These are phyloP conservation scores for Erpobdella octoculata DNA, from an alignment of 2,888 invertebrate species.

Conservation along the genomic window DNA sequence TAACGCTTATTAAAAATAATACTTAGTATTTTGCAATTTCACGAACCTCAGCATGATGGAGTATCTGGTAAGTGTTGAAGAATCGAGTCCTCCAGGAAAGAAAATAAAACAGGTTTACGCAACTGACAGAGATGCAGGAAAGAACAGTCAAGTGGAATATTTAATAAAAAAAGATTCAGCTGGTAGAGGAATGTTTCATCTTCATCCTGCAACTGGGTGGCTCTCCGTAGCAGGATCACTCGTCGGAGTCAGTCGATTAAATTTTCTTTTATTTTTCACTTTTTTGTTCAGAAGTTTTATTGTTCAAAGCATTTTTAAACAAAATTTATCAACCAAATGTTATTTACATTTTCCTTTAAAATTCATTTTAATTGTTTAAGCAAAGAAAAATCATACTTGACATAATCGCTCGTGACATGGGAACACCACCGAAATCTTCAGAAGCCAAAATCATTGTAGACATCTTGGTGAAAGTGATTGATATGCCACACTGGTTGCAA, in stretches of 20 bases:
- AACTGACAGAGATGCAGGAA: constrained; percentile 91
- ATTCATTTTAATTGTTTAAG: constrained; percentile 31
- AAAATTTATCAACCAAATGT: too few species aligned
- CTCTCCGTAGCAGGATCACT: constrained; percentile 86
- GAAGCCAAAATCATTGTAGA: constrained; percentile 95
- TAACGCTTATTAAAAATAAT: background rate
- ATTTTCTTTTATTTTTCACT: background rate
- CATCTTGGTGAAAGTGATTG: constrained; percentile 62
- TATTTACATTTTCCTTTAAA: background rate
- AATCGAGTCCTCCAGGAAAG: constrained; percentile 41
- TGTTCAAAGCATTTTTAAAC: background rate
- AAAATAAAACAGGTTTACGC: constrained; percentile 65
- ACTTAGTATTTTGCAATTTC: background rate
- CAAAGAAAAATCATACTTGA: constrained; percentile 58
- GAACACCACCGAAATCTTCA: constrained; percentile 84
- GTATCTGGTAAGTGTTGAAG: constrained; percentile 44
- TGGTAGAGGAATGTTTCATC: constrained; percentile 66
- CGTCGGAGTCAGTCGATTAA: constrained; percentile 41
- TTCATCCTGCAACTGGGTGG: constrained; percentile 93
- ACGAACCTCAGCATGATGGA: constrained; percentile 40
- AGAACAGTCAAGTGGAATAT: constrained; percentile 64
- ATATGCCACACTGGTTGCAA: constrained; percentile 39
- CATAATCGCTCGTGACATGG: constrained; percentile 96
- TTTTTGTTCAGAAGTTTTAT: background rate
- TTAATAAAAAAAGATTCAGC: constrained; percentile 64